Evolutionary conservation across 1,140 invertebrate genomes (phyloP).

Genomic region (Neodiprion fabricii): DNA sequence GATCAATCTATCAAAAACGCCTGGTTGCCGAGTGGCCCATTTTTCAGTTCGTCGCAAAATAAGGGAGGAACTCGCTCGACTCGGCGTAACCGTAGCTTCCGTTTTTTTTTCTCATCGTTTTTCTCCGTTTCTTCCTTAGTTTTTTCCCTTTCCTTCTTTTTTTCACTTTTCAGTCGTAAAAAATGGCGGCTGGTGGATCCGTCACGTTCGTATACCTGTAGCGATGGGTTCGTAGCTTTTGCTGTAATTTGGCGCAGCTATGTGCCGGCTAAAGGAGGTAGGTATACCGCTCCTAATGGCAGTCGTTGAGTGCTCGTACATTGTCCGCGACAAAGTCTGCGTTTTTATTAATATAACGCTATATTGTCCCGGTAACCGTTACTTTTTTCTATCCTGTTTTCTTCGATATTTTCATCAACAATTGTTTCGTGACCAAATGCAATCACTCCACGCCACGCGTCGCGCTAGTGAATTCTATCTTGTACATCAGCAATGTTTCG

Average conservation of each 20-base stretch:
- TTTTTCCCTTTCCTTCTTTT: not conserved
- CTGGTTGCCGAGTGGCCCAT: not conserved
- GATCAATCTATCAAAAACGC: not conserved
- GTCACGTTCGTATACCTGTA: no score
- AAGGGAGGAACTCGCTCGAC: not conserved
- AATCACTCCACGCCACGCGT: not conserved
- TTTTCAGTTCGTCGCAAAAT: not conserved
- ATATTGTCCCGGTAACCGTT: not conserved
- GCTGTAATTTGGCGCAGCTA: not conserved
- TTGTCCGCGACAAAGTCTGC: conserved; percentile 1
- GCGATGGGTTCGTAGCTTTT: not conserved
- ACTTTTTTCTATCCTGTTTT: not conserved
- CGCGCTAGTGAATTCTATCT: not conserved
- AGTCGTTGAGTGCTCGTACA: conserved; percentile 2
- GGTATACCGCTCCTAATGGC: not conserved
- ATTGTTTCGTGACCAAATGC: conserved; percentile 1
- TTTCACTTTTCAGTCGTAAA: not conserved
- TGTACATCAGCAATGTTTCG: not conserved
- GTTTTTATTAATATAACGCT: not conserved
- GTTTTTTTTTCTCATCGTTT: no score
- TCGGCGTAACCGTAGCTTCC: no score
- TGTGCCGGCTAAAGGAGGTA: conserved; percentile 1
- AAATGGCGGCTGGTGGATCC: not conserved
- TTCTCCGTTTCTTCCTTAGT: no score
- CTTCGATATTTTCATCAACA: not conserved